A percentile compares a stretch with the other conserved stretches of the same genome.
Conservation (phyloP, 1,140 invertebrate genomes). For the Bombus pascuorum region DNA sequence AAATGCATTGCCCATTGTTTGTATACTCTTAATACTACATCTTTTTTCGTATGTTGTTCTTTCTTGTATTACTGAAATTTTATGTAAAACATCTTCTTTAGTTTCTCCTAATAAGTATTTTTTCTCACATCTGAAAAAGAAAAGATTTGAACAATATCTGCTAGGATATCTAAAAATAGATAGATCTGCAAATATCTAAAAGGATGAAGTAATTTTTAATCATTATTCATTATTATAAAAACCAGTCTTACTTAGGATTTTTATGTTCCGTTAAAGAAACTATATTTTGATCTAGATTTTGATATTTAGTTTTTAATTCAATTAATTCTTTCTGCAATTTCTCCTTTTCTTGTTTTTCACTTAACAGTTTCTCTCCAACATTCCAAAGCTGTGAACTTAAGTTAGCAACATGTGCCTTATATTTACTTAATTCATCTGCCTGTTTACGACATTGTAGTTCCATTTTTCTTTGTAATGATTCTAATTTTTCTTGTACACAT, state of each 20-base stretch:
- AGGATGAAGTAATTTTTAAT: background rate
- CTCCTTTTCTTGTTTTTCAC: conserved; percentile 84
- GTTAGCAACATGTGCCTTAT: conserved; percentile 83
- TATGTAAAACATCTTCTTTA: conserved; percentile 34
- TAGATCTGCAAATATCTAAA: conserved; percentile 6
- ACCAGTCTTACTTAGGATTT: conserved; percentile 45
- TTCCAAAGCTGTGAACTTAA: conserved; percentile 84
- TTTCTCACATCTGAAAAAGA: conserved; percentile 43
- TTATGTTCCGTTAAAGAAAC: conserved; percentile 34
- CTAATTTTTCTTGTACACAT: conserved; percentile 79
- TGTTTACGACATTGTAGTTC: conserved; percentile 82
- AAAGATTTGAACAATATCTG: conserved; percentile 23
- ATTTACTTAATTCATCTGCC: conserved; percentile 83
- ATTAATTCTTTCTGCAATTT: conserved; percentile 66
- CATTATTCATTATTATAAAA: background rate
- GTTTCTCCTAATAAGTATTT: conserved; percentile 25
- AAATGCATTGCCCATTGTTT: conserved; percentile 84
- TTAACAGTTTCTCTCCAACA: conserved; percentile 84
- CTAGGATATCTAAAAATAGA: no score
- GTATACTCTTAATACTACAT: conserved; percentile 77
- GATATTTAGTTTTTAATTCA: conserved; percentile 60
- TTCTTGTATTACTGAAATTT: conserved; percentile 68
- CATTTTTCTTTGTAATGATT: conserved; percentile 74
- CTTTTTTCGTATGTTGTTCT: conserved; percentile 73
- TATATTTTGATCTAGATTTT: conserved; percentile 5